Base-by-base conservation (phyloP, 2,797 vertebrate genomes). In the Ptychadena robeensis region DNA sequence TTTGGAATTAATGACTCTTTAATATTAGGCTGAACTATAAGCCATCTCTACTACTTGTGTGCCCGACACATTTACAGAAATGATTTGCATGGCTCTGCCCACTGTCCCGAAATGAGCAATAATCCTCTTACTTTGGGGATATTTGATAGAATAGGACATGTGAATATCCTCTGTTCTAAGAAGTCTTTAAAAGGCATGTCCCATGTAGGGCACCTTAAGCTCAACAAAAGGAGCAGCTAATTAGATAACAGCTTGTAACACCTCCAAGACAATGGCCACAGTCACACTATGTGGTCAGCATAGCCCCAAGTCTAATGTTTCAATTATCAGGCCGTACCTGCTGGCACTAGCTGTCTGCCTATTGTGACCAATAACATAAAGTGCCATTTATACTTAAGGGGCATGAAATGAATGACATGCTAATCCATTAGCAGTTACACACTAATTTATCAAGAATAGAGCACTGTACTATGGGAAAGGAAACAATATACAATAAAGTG, bases 151-250 rank as follows among this genome's bases (percentile, higher is more conserved):
- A n/a, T n/a, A n/a, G n/a, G n/a, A n/a, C n/a, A n/a, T n/a, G n/a
- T n/a, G n/a, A n/a, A n/a, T n/a, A n/a, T n/a, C n/a, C n/a, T n/a
- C n/a, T n/a, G n/a, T n/a, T n/a, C n/a, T n/a, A n/a, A n/a, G n/a
- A n/a, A n/a, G n/a, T n/a, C 11, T 61, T 11, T 61, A 61, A 61
- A 27, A 25, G 59, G n/a, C 25, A 11, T 27, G 35, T 12, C 22
- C 10, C 67, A 69, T 69, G 35, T 48, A 61, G 31, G 48, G 25
- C 35, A 64, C n/a, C 27, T 57, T 30, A 30, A 63, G n/a, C 27
- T n/a, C 10, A 27, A 9, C 35, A 76, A 37, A 75, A 65, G 59
- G 30, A 76, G 61, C 27, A 61, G 18, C 34, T 65, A 76, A 77
- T 77, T 30, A 34, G 63, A 30, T 10, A 12, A 77, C n/a, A 53